Conservation (phyloP, 2,797 vertebrate genomes). For the Lagorchestes hirsutus region DNA sequence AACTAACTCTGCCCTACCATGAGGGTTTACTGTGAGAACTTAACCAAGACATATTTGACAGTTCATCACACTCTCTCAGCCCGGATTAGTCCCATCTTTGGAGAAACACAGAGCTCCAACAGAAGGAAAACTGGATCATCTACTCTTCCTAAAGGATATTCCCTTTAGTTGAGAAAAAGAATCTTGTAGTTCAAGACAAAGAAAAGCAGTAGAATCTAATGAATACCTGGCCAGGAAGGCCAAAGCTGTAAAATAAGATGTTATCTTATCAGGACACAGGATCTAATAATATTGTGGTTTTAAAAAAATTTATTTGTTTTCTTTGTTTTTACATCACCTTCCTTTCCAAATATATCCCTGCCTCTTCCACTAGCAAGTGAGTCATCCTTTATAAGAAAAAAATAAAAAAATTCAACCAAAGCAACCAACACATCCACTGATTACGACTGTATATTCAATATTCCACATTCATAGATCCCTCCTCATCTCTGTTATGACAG, state of each 20-base stretch:
- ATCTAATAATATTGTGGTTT: background rate
- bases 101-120: background rate
- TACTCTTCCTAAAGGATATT: background rate
- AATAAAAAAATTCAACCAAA: background rate
- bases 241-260: background rate
- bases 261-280: slow-evolving; percentile 2
- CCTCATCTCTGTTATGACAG: background rate
- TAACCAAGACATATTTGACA: slow-evolving; percentile 22
- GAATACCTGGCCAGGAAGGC: background rate
- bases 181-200: background rate
- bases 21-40: background rate
- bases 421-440: background rate
- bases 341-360: background rate
- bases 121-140: background rate
- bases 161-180: slow-evolving; percentile 7
- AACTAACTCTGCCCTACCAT: background rate
- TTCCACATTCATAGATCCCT: background rate
- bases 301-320: background rate
- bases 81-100: background rate
- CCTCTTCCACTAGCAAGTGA: background rate
- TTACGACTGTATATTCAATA: background rate
- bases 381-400: background rate
- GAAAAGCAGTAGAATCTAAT: background rate
- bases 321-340: background rate
- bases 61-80: background rate